A percentile compares a stretch with the other conserved stretches of the same genome.
Conservation (phyloP, 1,140 invertebrate species). For the Globodera ellingtonae region DNA sequence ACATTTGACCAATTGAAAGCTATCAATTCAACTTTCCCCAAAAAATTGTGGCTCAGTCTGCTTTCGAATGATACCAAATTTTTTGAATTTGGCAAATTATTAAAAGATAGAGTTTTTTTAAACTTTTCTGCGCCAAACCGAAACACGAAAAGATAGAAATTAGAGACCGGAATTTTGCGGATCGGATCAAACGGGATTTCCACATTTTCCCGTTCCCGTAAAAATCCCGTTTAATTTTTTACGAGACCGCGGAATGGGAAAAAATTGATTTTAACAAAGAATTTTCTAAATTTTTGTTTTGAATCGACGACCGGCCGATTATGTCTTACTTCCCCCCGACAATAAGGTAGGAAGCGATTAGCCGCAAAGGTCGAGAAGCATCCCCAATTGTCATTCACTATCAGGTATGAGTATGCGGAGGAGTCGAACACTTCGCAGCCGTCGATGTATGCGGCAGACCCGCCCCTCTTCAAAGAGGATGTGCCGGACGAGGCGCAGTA, state of each 20-base stretch:
- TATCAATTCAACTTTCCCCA: no score
- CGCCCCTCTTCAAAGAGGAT: slow-evolving; percentile 11
- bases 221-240: background rate
- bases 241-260: background rate
- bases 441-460: slow-evolving; percentile 6
- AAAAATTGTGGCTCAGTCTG: no score
- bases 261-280: background rate
- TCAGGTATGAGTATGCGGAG: slow-evolving; percentile 27
- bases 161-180: background rate
- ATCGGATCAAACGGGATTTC: background rate
- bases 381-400: background rate
- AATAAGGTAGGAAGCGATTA: background rate
- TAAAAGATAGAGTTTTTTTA: no score
- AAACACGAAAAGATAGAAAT: background rate
- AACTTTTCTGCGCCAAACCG: no score
- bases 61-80: no score
- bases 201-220: background rate
- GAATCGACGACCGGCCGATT: background rate
- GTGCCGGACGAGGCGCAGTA: slow-evolving; percentile 2
- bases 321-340: slow-evolving; percentile 4
- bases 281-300: background rate
- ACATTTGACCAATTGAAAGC: no score
- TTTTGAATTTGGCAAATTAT: no score
- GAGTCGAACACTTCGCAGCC: slow-evolving; percentile 25
- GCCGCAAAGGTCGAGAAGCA: background rate